Evolutionary conservation across 2,113 vertebrate species (phyloP), one percentile per base, ranked within the genome.

Genomic region (Apteryx owenii): DNA sequence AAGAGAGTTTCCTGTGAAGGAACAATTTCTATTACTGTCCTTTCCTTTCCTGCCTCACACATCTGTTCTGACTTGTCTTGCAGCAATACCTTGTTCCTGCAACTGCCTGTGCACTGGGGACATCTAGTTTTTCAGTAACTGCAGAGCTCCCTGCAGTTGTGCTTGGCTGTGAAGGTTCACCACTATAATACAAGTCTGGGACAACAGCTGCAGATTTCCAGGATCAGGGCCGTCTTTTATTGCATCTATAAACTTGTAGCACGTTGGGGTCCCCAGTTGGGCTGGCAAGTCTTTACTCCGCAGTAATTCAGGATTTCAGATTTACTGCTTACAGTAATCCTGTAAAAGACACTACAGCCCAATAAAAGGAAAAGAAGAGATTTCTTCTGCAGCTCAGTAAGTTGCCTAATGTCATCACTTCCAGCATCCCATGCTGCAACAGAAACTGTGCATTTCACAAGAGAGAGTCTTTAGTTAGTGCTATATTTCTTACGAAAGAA

Each of bases 401-500:
- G 48, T 62, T 1, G 0, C 17, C 71, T 79, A 64, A 75, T 31
- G 38, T 23, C 54, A 64, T 66, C 26, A 48, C 26, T 91, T 91
- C 42, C 38, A 50, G 93, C 40, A 46, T 20, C 23, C 38, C 26
- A 36, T 4, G 21, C 46, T 86, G 38, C 26, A 90, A 93, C 61
- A 5, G 18, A 92, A 79, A 83, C 5, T 5, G 13, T 28, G 33
- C 58, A 66, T 94, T 96, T 96, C 87, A 92, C 79, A 95, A 92
- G 26, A 58, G 54, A 46, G 66, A 50, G 62, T n/a, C 58, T 50
- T 69, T 53, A 90, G 48, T 86, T 85, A 65, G 73, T 66, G 93
- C 90, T 90, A 81, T 60, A 73, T 82, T 95, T 95, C 87, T 95
- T 88, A 61, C 76, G 71, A 29, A 88, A 90, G 54, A n/a, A 85